Evolutionary conservation across 2,888 invertebrate genomes (phyloP).

Genomic region (Torymus auratus): DNA sequence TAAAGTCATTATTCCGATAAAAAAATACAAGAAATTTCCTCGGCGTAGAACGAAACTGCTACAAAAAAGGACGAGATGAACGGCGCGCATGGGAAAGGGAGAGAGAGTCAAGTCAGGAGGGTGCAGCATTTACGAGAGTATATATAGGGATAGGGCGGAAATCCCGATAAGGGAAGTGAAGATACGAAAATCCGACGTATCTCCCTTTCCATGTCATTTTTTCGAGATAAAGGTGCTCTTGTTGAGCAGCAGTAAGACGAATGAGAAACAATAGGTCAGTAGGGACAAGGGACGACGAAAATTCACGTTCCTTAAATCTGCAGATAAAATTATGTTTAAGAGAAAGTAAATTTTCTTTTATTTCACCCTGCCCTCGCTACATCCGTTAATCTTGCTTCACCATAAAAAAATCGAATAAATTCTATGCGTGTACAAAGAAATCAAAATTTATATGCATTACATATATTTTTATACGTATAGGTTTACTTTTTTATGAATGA

Average conservation of each 20-base stretch:
- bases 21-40: constrained; percentile 37
- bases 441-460: too few species aligned
- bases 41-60: constrained; percentile 20
- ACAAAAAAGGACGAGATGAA: neutral
- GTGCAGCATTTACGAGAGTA: neutral
- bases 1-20: constrained; percentile 49
- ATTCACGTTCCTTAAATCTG: constrained; percentile 37
- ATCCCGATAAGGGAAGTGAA: constrained; percentile 28
- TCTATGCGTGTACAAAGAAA: too few species aligned
- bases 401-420: constrained; percentile 20
- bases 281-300: constrained; percentile 19
- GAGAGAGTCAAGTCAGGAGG: neutral
- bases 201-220: constrained; percentile 41
- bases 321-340: constrained; percentile 39
- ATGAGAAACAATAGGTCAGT: constrained; percentile 44
- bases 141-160: constrained; percentile 27
- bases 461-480: too few species aligned
- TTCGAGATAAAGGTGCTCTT: constrained; percentile 41
- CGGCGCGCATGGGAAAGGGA: neutral
- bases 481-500: too few species aligned
- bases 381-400: neutral
- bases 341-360: constrained; percentile 20
- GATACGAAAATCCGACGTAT: constrained; percentile 38
- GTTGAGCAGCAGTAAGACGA: constrained; percentile 25
- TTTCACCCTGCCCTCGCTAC: neutral